Evolutionary conservation across 2,797 vertebrate species (phyloP).

Genomic region (Kryptopterus vitreolus): DNA sequence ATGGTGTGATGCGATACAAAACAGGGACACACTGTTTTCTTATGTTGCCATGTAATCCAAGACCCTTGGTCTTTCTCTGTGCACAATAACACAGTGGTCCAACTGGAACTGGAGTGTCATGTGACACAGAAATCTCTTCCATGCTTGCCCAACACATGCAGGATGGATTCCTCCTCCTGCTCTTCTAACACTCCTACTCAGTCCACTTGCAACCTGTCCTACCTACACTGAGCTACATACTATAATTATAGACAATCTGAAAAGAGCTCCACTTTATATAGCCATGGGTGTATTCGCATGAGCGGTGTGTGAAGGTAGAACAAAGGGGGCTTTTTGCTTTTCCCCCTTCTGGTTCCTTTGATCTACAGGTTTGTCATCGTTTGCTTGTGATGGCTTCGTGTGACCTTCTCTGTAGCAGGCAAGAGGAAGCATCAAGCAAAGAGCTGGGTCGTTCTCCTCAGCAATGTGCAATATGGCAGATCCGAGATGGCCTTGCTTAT

Average conservation of each 20-base stretch:
- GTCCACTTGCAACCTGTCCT: neutral
- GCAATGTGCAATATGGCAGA: neutral
- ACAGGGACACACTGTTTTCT: slow-evolving; percentile 40
- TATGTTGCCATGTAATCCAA: slow-evolving; percentile 47
- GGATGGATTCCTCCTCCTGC: neutral
- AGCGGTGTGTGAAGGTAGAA: neutral
- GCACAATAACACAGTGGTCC: slow-evolving; percentile 37
- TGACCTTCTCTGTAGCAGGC: neutral
- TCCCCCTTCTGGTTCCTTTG: slow-evolving; percentile 42
- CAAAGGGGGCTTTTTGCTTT: neutral
- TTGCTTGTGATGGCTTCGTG: slow-evolving; percentile 1
- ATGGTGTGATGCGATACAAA: slow-evolving; percentile 36
- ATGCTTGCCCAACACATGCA: neutral
- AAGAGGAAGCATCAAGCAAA: neutral
- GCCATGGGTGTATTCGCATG: slow-evolving; percentile 25
- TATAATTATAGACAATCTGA: slow-evolving; percentile 45
- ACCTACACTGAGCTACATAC: neutral
- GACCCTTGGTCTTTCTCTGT: slow-evolving; percentile 32
- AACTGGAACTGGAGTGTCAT: slow-evolving; percentile 35
- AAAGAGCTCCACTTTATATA: slow-evolving; percentile 1
- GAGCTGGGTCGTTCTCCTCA: neutral
- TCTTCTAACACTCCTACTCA: neutral
- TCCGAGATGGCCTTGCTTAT: neutral
- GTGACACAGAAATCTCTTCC: slow-evolving; percentile 21
- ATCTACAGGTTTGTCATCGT: slow-evolving; percentile 59